These are phyloP conservation scores for Siphonodentalium dalli DNA, from an alignment of 2,888 invertebrate genomes.

Conservation along the genomic window DNA sequence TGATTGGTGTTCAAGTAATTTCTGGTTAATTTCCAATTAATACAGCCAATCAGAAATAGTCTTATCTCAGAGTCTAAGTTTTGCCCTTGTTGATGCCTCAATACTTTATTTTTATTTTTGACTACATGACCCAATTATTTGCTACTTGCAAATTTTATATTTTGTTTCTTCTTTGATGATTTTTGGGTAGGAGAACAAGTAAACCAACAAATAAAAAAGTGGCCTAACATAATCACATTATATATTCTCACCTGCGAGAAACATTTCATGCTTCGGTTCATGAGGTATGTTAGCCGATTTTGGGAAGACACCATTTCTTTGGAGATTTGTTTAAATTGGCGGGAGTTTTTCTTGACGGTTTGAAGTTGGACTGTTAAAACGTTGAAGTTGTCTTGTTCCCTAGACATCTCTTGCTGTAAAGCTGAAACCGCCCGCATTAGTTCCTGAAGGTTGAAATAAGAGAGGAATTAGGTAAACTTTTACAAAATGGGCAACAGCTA, in stretches of 20 bases:
- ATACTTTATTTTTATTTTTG: too few species aligned
- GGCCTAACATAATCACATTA: neutral
- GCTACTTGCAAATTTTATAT: too few species aligned
- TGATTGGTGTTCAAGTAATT: too few species aligned
- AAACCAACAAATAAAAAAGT: neutral
- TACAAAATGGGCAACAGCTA: too few species aligned
- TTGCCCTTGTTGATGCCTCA: too few species aligned
- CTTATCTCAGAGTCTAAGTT: too few species aligned
- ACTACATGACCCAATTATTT: too few species aligned
- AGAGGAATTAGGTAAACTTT: too few species aligned
- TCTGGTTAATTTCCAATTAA: slow-evolving; percentile 1
- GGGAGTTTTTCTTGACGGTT: slow-evolving; percentile 46
- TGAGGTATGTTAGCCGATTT: slow-evolving; percentile 60
- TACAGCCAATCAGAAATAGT: neutral
- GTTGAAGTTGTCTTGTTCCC: slow-evolving; percentile 64
- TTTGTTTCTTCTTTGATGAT: too few species aligned
- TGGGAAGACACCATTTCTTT: slow-evolving; percentile 62
- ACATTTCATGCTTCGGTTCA: slow-evolving; percentile 65
- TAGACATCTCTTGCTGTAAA: slow-evolving; percentile 65
- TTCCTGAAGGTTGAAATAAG: too few species aligned
- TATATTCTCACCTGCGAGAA: slow-evolving; percentile 61
- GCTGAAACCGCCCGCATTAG: slow-evolving; percentile 61
- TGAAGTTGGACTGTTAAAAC: slow-evolving; percentile 55
- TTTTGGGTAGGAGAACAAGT: too few species aligned
- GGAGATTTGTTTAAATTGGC: slow-evolving; percentile 60